These are phyloP conservation scores for Aspidoscelis tigris DNA, from an alignment of 2,113 vertebrate genomes.

Conservation along the genomic window DNA sequence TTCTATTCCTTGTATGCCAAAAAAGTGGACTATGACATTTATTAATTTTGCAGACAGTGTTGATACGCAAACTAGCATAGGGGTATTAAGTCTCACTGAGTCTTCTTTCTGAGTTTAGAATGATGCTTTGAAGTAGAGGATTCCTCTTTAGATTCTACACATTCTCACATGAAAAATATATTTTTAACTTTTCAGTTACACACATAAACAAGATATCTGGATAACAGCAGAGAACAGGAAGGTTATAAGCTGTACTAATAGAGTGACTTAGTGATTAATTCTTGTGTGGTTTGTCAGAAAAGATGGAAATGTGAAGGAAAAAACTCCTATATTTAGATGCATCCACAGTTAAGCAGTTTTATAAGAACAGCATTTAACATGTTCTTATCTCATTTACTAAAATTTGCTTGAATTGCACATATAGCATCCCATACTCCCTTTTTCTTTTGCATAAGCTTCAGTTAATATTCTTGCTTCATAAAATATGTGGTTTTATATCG, in stretches of 20 bases:
- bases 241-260: neutral
- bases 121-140: neutral
- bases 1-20: too few relatives aligned
- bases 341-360: neutral
- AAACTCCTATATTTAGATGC: neutral
- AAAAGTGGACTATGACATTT: too few relatives aligned
- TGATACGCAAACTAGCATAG: neutral
- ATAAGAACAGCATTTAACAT: neutral
- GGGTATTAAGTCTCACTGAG: neutral
- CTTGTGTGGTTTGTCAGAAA: neutral
- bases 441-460: neutral
- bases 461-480: neutral
- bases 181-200: neutral
- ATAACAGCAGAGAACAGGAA: neutral
- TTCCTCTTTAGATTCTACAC: neutral
- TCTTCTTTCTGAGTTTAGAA: neutral
- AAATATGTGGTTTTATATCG: constrained; percentile 44
- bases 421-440: fast-evolving
- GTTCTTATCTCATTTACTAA: neutral
- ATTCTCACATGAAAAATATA: neutral
- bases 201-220: neutral
- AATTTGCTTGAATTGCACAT: neutral
- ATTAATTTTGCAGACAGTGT: too few relatives aligned
- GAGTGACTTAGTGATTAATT: neutral
- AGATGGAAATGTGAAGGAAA: neutral